Conservation (phyloP, 2,797 vertebrate genomes). For the Emydoidea blandingii region DNA sequence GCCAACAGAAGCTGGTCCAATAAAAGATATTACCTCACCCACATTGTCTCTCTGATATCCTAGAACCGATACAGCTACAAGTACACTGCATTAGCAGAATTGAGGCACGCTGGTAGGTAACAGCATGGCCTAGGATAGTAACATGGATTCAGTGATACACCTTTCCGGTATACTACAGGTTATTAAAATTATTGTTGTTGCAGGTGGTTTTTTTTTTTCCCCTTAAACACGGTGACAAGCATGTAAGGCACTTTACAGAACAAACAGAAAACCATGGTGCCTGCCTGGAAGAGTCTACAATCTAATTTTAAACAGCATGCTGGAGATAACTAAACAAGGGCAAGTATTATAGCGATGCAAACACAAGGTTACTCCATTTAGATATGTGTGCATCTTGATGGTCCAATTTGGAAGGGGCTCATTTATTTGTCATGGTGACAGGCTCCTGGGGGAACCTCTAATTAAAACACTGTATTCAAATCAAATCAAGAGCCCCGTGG, state of each 20-base stretch:
- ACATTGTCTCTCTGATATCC: background rate
- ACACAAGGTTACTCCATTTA: background rate
- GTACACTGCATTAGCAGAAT: background rate
- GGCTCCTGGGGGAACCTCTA: background rate
- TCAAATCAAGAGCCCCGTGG: background rate
- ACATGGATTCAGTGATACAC: background rate
- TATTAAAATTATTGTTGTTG: background rate
- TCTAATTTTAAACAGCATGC: background rate
- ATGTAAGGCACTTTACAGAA: background rate
- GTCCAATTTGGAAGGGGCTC: background rate
- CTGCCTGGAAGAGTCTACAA: background rate
- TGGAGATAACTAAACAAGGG: background rate
- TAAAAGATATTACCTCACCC: background rate
- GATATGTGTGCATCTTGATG: background rate
- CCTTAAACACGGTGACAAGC: background rate
- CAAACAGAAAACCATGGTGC: background rate
- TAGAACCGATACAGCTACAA: background rate
- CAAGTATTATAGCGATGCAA: background rate
- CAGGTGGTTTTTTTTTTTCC: background rate
- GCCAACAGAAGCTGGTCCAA: background rate
- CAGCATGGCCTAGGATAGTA: fast-evolving
- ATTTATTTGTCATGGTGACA: background rate
- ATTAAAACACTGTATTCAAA: constrained; percentile 9
- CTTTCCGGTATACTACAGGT: background rate
- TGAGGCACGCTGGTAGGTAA: background rate